Evolutionary conservation across 2,888 invertebrate genomes (phyloP), one percentile per base, ranked within the genome.

Genomic region (Alloplasta piceator): DNA sequence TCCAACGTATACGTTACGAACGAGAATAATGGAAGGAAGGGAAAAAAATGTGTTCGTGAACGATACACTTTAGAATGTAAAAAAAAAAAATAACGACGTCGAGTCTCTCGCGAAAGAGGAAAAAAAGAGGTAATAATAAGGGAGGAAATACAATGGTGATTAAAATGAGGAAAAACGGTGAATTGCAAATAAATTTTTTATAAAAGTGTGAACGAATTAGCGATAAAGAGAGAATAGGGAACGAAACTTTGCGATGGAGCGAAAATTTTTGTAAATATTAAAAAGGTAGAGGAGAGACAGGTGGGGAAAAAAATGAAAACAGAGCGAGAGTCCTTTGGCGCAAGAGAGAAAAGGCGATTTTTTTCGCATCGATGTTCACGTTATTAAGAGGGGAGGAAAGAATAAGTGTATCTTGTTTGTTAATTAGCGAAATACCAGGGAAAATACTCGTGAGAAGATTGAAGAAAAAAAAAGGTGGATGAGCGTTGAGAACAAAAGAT

Each of bases 131-230:
- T 26, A 16, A 56, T 36, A 80, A 55, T 26, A 74, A 12, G 39
- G 55, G 41, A 41, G 38, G 64, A 14, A 63, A 61, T 36, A 2
- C 50, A 60, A 55, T 63, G 52, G 36, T 55, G 43, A 43, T 12
- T 39, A 64, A 52, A 43, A 58, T 10, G 71, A 56, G 38, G 7
- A 41, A 61, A 61, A 63, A 63, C n/a, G 52, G 61, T 80, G 67
- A 78, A 78, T 78, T 80, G 78, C 72, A 74, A 81, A 82, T 81
- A 80, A 89, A 87, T 86, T 86, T 89, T 83, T 80, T 83, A 78
- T 82, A 68, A 74, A 71, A 46, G 68, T 76, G 71, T 82, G 79
- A 76, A 79, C 71, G 67, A 78, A 43, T 78, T 75, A 78, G 72
- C 56, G 68, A 77, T 68, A 58, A 79, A 77, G 48, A 67, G 78